Percentiles rank a stretch among this genome's conserved stretches.
Conservation (phyloP, 2,113 vertebrate species). For the Pollachius pollachius region DNA sequence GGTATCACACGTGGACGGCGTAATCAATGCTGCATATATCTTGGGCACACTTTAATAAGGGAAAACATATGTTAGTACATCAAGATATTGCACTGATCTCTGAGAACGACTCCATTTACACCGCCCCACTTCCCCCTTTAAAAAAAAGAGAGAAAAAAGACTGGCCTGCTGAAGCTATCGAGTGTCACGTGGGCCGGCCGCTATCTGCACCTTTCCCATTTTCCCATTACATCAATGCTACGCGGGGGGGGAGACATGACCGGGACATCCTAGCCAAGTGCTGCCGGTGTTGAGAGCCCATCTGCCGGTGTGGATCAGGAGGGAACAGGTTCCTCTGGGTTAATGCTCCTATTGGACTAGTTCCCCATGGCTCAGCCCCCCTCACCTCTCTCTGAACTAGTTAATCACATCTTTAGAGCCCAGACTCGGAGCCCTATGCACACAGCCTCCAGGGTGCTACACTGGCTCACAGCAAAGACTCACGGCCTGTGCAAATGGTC, state of each 20-base stretch:
- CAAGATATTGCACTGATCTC: background rate
- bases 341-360: conserved; percentile 36
- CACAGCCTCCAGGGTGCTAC: conserved; percentile 46
- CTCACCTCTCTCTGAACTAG: conserved; percentile 55
- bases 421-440: conserved; percentile 38
- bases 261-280: background rate
- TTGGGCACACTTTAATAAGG: too few species aligned
- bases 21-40: too few species aligned
- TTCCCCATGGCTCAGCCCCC: conserved; percentile 17
- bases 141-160: background rate
- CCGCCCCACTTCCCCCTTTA: background rate
- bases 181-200: conserved; percentile 8
- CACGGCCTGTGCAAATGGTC: background rate
- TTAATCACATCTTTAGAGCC: conserved; percentile 58
- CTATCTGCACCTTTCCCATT: conserved; percentile 20
- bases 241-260: background rate
- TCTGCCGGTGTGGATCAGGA: background rate
- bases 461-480: conserved; percentile 41
- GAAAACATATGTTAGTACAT: too few species aligned
- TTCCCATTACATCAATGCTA: background rate
- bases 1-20: too few species aligned
- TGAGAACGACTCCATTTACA: background rate
- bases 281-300: conserved; percentile 9
- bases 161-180: conserved; percentile 6
- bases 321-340: conserved; percentile 24